A percentile compares a stretch with the other conserved stretches of the same genome.
Conservation (phyloP, 30 jellyfish, hydroid and myxozoan species). For the Hydractinia symbiolongicarpus region DNA sequence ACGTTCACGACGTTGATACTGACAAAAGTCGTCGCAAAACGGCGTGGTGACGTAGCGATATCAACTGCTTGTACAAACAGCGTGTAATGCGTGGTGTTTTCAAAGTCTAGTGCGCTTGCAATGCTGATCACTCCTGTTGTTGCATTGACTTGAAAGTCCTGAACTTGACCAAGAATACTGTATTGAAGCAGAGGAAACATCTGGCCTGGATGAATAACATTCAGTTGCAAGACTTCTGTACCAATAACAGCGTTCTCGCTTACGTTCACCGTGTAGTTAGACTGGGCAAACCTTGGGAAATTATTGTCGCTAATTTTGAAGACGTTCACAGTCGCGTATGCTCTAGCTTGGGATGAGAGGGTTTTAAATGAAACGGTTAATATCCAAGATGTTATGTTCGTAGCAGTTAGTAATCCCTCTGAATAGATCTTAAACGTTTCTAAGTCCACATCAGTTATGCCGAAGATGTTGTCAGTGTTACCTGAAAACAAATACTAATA, state of each 20-base stretch:
- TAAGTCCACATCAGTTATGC: background rate
- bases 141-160: background rate
- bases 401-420: background rate
- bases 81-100: background rate
- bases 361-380: background rate
- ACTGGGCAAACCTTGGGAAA: background rate
- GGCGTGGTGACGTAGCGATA: background rate
- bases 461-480: background rate
- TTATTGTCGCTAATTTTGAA: background rate
- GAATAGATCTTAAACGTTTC: background rate
- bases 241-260: background rate
- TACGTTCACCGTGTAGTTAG: background rate
- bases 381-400: slow-evolving; percentile 2
- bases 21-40: background rate
- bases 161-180: no score
- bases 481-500: background rate
- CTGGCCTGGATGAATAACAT: no score
- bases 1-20: background rate
- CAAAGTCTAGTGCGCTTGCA: slow-evolving; percentile 6
- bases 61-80: background rate
- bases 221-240: background rate
- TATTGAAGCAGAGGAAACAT: no score
- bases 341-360: background rate
- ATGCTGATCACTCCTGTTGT: background rate
- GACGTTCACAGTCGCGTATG: slow-evolving; percentile 8